phyloP scores from a whole-genome alignment of 1,140 invertebrate species.

The Panagrolaimus sp. region DNA sequence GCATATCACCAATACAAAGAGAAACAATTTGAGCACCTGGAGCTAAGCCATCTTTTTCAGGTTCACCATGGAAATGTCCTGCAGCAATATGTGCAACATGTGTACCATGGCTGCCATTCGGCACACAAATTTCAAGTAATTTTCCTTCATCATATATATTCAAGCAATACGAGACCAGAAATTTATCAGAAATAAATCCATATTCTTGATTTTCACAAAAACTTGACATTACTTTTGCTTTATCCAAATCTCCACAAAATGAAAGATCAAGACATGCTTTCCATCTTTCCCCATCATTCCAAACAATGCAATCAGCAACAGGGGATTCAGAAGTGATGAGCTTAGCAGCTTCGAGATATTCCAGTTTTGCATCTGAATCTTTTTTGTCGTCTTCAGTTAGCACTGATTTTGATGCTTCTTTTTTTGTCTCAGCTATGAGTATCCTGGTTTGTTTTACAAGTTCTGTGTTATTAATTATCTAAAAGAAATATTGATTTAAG shows the following conservation, averaged over 20 bases:
- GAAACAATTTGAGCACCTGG: constrained; percentile 91
- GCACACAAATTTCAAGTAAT: constrained; percentile 80
- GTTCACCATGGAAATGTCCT: constrained; percentile 78
- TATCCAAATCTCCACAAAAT: constrained; percentile 71
- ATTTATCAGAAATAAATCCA: constrained; percentile 65
- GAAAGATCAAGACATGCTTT: constrained; percentile 77
- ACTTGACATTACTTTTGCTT: constrained; percentile 73
- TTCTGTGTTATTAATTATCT: no score
- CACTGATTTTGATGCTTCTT: no score
- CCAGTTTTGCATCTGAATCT: no score
- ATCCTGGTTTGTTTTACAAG: constrained; percentile 44
- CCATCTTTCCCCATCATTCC: constrained; percentile 71
- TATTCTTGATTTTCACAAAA: constrained; percentile 76
- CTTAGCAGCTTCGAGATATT: constrained; percentile 72
- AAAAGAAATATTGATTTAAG: no score
- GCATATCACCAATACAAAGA: constrained; percentile 78
- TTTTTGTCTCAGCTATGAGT: constrained; percentile 82
- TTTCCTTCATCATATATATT: constrained; percentile 88
- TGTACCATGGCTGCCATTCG: constrained; percentile 63
- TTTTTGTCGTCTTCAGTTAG: no score
- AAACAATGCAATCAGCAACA: constrained; percentile 84
- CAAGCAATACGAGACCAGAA: constrained; percentile 66
- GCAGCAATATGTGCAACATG: constrained; percentile 91
- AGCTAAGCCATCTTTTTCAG: constrained; percentile 84
- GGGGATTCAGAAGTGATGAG: constrained; percentile 80